These are phyloP conservation scores for Ditylenchus dipsaci DNA, from an alignment of 1,140 invertebrate species.

Conservation along the genomic window DNA sequence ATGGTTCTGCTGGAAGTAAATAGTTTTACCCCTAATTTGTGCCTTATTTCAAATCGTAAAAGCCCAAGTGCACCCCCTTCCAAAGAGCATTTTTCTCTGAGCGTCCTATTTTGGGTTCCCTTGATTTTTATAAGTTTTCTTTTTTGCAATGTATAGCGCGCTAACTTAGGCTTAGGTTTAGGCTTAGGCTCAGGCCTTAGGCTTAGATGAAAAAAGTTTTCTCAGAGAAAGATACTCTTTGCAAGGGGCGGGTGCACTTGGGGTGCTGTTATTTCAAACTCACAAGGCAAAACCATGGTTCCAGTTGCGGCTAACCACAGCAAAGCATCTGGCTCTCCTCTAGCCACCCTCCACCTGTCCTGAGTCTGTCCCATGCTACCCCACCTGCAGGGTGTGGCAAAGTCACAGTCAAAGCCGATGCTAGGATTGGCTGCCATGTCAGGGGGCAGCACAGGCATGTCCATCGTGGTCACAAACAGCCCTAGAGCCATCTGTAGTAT, in stretches of 20 bases:
- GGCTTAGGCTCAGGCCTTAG: too few species aligned
- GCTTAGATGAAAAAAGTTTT: too few species aligned
- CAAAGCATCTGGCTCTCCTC: conserved; percentile 51
- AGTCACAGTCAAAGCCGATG: conserved; percentile 48
- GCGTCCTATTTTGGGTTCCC: too few species aligned
- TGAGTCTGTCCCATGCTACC: conserved; percentile 27
- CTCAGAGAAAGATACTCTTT: too few species aligned
- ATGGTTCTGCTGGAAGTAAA: conserved; percentile 48
- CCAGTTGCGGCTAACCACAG: conserved; percentile 57
- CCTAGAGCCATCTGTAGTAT: conserved; percentile 51
- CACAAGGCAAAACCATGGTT: conserved; percentile 54
- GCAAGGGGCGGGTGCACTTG: too few species aligned
- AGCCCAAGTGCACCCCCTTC: too few species aligned
- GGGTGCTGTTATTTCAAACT: too few species aligned
- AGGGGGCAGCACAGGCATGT: conserved; percentile 41
- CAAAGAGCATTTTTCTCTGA: too few species aligned
- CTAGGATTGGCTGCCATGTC: conserved; percentile 15
- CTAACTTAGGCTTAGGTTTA: too few species aligned
- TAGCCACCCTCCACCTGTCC: conserved; percentile 49
- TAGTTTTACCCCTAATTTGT: neutral
- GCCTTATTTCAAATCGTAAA: too few species aligned
- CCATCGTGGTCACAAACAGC: conserved; percentile 52
- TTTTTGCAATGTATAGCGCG: too few species aligned
- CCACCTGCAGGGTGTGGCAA: conserved; percentile 49
- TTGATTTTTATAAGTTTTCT: too few species aligned